These are phyloP conservation scores for Cerceris ruficornis DNA, from an alignment of 2,888 invertebrate genomes.

Conservation along the genomic window DNA sequence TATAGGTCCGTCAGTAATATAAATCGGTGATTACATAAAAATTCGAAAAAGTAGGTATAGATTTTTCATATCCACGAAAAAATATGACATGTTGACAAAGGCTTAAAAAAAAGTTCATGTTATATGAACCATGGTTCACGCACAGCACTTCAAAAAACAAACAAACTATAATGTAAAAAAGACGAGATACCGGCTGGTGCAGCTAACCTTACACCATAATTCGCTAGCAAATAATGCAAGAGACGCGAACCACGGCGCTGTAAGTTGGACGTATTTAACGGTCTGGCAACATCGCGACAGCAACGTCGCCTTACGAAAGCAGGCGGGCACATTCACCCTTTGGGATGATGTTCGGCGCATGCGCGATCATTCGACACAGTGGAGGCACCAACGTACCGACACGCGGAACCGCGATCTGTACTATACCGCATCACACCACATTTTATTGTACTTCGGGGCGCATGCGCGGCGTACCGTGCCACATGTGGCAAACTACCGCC, in stretches of 20 bases:
- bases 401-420: constrained; percentile 60
- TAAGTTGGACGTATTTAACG: constrained; percentile 31
- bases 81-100: no score
- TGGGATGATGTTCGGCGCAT: constrained; percentile 60
- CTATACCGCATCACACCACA: constrained; percentile 44
- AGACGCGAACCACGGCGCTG: constrained; percentile 41
- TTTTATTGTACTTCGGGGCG: constrained; percentile 43
- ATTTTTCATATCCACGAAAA: not conserved
- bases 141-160: not conserved
- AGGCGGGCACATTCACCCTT: constrained; percentile 72
- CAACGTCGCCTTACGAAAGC: constrained; percentile 65
- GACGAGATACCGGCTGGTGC: not conserved
- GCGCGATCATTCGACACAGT: constrained; percentile 61
- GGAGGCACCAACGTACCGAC: constrained; percentile 52
- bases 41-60: not conserved
- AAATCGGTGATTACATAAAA: not conserved
- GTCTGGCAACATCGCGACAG: constrained; percentile 53
- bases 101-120: no score
- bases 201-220: constrained; percentile 50
- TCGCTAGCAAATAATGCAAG: constrained; percentile 48
- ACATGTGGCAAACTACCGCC: constrained; percentile 63
- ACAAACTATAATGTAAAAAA: not conserved
- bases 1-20: not conserved
- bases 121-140: not conserved
- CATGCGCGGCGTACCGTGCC: constrained; percentile 61